Base-by-base conservation (phyloP, 2,888 invertebrate genomes). In the Agapostemon virescens region DNA sequence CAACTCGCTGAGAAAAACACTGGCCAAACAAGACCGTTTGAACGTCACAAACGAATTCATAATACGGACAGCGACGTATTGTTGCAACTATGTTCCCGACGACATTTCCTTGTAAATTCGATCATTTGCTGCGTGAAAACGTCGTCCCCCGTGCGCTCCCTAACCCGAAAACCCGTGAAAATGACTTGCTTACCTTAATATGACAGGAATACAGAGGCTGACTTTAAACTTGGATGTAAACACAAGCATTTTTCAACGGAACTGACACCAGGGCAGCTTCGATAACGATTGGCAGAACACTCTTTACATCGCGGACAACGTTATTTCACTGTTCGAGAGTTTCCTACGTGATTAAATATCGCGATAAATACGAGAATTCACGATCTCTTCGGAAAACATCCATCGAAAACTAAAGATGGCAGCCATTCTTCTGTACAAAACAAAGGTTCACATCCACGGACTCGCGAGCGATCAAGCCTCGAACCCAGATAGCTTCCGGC, bases 351-450 rank as follows among this genome's bases (percentile, higher is more conserved):
- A 89, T 91, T 90, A 88, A 89, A 90, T 89, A 88, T 88, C 90
- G 89, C 87, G 85, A 88, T 88, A 90, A 90, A 89, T 88, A 90
- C 84, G 86, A 89, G 88, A 90, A 89, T 88, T 90, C 89, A 83
- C 90, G 88, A 89, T 89, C 89, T 93, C 93, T 93, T 93, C 93
- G 94, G 95, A 95, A 96, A 96, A 96, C 95, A 96, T 95, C 95
- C 95, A 95, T 95, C 95, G 95, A 95, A 90, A 95, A 94, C 95
- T 95, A 95, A 96, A 96, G 95, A 96, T 96, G 96, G 96, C 96
- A 96, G 96, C 96, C 96, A 96, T 96, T 95, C 94, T 95, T 95
- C 95, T 95, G 95, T 95, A 94, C 95, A 96, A 96, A 96, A 96
- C 96, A 96, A 96, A 95, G 93, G 93, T 92, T 90, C 92, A 93